phyloP scores from a whole-genome alignment of 1,140 invertebrate genomes.

The Paraescarpia echinospica region DNA sequence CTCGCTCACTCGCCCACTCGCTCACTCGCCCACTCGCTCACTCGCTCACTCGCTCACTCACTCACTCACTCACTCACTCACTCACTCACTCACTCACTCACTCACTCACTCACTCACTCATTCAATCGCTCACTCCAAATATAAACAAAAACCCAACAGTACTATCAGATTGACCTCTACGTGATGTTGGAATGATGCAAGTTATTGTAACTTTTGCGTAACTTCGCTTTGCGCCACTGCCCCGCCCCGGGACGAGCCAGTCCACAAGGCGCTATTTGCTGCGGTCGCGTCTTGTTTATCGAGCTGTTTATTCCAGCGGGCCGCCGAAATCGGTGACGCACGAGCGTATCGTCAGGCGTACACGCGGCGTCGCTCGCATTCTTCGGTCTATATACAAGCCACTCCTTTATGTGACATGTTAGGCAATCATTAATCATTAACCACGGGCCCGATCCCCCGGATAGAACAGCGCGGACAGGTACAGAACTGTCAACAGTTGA shows the following conservation, averaged over 20 bases:
- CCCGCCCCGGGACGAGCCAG: too few species aligned
- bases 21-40: background rate
- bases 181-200: background rate
- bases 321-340: background rate
- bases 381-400: background rate
- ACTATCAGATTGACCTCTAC: background rate
- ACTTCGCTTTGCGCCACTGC: background rate
- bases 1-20: too few species aligned
- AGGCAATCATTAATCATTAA: conserved; percentile 6
- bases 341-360: background rate
- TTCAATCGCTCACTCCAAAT: too few species aligned
- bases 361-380: background rate
- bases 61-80: too few species aligned
- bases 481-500: background rate
- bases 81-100: background rate
- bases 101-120: background rate
- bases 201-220: background rate
- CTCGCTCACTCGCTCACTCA: too few species aligned
- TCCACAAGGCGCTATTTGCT: background rate
- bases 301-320: background rate
- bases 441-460: background rate
- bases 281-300: background rate
- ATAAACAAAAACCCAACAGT: too few species aligned
- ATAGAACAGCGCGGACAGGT: background rate
- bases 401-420: background rate